Percentiles rank a stretch among this genome's conserved stretches.
phyloP scores from a whole-genome alignment of 2,888 invertebrate genomes.

The Lasioglossum calceatum region DNA sequence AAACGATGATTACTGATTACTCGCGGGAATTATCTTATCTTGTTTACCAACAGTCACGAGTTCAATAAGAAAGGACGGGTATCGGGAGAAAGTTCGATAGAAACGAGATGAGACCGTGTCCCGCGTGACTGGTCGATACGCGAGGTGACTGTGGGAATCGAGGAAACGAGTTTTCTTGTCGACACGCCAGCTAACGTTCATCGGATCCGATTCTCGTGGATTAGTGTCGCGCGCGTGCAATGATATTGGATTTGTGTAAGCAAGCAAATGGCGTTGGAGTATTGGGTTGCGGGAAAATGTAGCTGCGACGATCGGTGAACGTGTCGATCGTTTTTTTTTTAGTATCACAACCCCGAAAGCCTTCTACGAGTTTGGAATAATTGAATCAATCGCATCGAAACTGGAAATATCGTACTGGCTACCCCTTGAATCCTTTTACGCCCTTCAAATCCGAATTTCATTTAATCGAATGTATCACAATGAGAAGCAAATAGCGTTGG shows the following conservation, averaged over 20 bases:
- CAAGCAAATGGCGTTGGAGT: background rate
- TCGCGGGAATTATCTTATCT: constrained; percentile 35
- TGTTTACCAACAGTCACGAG: constrained; percentile 26
- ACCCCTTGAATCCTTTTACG: too few species aligned
- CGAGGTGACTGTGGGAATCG: background rate
- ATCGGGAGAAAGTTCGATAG: background rate
- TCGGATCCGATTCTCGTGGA: background rate
- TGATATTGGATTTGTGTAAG: background rate
- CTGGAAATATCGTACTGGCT: too few species aligned
- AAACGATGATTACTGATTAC: constrained; percentile 7
- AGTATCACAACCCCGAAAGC: background rate
- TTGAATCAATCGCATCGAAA: background rate
- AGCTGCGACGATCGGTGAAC: background rate
- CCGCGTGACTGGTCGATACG: background rate
- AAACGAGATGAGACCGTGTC: background rate
- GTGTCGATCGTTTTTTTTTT: background rate
- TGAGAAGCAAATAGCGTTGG: too few species aligned
- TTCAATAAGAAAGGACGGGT: background rate
- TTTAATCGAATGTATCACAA: too few species aligned
- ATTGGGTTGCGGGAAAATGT: background rate
- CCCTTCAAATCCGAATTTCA: too few species aligned
- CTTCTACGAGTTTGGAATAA: background rate
- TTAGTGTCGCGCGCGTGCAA: background rate
- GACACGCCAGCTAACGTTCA: background rate
- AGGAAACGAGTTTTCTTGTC: background rate